Base-by-base conservation (phyloP, 2,888 invertebrate species). In the Gymnosoma rotundatum region DNA sequence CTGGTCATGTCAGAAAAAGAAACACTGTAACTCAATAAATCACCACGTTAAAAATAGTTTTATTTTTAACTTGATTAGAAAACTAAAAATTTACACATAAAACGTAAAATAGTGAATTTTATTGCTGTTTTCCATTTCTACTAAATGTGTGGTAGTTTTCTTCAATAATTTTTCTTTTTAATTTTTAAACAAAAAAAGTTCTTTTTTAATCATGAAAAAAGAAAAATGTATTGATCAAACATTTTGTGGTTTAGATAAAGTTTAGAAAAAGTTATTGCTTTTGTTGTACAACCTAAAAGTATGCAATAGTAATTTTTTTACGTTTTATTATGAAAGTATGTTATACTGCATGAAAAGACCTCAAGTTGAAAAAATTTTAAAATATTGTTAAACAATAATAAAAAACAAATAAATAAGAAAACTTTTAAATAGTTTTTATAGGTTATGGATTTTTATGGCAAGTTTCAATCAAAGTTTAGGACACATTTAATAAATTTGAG, bases 161-260 rank as follows among this genome's bases (percentile, higher is more conserved):
- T 32, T 32, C 7, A 8, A 8, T 32, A 8, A 7, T 32, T 32
- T 32, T 32, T 7, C 0, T 7, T 6, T 32, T 7, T 8, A 5
- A 2, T 7, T 0, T 7, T 6, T 7, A 32, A 32, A 32, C 25
- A 32, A 32, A 32, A 32, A 32, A 32, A n/a, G n/a, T n/a, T 32
- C 32, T 78, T 78, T 8, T 14, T 48, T n/a, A 54, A 56, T 21
- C 50, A 69, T 10, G 50, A 58, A 18, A 50, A 9, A 20, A 61
- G 18, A 21, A 61, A n/a, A 61, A 21, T 50, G 21, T 84, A 84
- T 84, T 66, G 84, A 84, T 84, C 81, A 84, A 84, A 84, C 84
- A 81, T 84, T 78, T 69, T 58, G 32, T 52, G 42, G 58, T n/a
- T 75, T 72, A 60, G 18, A 21, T 18, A 16, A 58, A n/a, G 58